These are phyloP conservation scores for Babyrousa celebensis DNA, from an alignment of 2,797 vertebrate species.

Conservation along the genomic window DNA sequence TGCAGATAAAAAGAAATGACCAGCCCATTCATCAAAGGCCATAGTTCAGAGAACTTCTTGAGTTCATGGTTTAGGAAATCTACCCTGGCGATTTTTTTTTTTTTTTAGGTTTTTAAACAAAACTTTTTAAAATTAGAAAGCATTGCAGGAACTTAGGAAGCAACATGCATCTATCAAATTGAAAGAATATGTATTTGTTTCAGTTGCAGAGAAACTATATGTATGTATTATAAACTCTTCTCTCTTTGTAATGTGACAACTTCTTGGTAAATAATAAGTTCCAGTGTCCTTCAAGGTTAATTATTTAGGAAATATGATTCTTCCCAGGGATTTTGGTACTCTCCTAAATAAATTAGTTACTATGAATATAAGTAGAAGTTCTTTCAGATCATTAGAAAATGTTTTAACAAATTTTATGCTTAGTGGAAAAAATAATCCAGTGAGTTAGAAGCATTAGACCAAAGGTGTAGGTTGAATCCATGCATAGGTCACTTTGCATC, in stretches of 20 bases:
- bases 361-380: background rate
- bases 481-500: background rate
- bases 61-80: background rate
- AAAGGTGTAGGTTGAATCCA: background rate
- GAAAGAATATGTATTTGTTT: background rate
- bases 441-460: background rate
- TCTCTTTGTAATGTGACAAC: background rate
- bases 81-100: background rate
- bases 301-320: slow-evolving; percentile 26
- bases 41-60: background rate
- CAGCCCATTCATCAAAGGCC: background rate
- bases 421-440: background rate
- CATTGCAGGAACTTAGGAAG: background rate
- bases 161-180: background rate
- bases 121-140: background rate
- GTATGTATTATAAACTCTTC: background rate
- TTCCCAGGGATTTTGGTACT: background rate
- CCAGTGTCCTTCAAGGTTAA: slow-evolving; percentile 19
- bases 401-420: slow-evolving; percentile 6
- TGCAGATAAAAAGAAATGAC: background rate
- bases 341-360: slow-evolving; percentile 30
- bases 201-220: background rate
- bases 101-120: background rate
- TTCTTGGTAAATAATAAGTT: slow-evolving; percentile 16
- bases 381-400: slow-evolving; percentile 40